Base-by-base conservation (phyloP, 2,797 vertebrate genomes). In the Darevskia mixta region DNA sequence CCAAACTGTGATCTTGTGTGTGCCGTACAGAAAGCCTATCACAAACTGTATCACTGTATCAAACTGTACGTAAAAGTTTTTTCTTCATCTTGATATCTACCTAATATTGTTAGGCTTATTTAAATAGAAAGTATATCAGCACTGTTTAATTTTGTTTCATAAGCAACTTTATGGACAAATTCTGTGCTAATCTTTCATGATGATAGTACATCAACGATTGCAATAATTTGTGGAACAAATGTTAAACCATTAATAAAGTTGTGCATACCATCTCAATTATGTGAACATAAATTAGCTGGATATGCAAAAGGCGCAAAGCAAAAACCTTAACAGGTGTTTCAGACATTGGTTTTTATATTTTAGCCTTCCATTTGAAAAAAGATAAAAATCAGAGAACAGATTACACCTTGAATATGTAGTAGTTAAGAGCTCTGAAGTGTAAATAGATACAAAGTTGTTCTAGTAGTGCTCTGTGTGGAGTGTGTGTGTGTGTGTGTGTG, bases 351-450 rank as follows among this genome's bases (percentile, higher is more conserved):
- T 90, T 88, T 82, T 92, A 75, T 49, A 86, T 89, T 87, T 92
- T 89, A 90, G 83, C 91, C 93, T 95, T 95, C 89, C 85, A 87
- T 87, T 69, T n/a, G 64, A 78, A 69, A 79, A 92, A 49, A 55
- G 82, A 87, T 71, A 88, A 92, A 87, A 84, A 85, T 9, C 84
- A 92, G 89, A 92, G 43, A 81, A 64, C 88, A 87, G 86, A 85
- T 79, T 93, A 94, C 64, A 94, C 89, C 90, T 93, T 66, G 82
- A 55, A 35, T 80, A 76, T 23, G 38, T 80, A n/a, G 78, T 67
- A 49, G 9, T 67, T 81, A 49, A 81, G 25, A 76, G 13, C 41
- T 61, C 41, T 71, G 55, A 85, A 64, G 8, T 88, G 38, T 79
- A 41, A 71, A 79, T 38, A 78, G 7, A 61, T 25, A 61, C 20